A percentile compares a stretch with the other conserved stretches of the same genome.
Conservation (phyloP, 2,113 vertebrate genomes). For the Clinocottus analis region DNA sequence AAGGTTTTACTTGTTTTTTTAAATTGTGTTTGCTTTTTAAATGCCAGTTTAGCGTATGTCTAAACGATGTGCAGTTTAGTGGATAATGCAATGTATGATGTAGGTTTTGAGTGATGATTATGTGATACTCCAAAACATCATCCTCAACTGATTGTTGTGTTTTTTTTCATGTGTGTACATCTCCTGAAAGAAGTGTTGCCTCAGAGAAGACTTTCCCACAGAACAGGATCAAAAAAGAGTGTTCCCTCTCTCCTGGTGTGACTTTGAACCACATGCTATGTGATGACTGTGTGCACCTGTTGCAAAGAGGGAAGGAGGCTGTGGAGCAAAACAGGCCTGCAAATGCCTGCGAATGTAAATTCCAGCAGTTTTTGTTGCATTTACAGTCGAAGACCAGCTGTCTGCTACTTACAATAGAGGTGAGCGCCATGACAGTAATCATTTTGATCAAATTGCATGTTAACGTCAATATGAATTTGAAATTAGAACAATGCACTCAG, state of each 20-base stretch:
- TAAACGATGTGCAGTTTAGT: neutral
- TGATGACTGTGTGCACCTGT: neutral
- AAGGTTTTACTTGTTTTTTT: neutral
- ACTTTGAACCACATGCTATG: neutral
- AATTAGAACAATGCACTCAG: neutral
- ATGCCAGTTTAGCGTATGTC: neutral
- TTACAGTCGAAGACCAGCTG: neutral
- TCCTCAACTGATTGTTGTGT: neutral
- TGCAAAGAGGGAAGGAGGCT: constrained; percentile 14
- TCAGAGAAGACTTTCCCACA: neutral
- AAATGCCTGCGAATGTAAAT: constrained; percentile 18
- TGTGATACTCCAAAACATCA: neutral
- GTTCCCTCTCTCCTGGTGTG: neutral
- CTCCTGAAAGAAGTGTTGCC: neutral
- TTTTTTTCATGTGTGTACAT: constrained; percentile 22
- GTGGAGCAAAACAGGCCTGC: constrained; percentile 10
- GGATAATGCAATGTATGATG: neutral
- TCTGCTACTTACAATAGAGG: constrained; percentile 6
- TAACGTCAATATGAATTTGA: neutral
- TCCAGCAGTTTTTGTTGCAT: neutral
- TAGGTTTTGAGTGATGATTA: neutral
- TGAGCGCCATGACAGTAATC: constrained; percentile 17
- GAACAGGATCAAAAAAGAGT: neutral
- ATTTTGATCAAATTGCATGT: neutral
- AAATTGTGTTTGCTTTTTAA: too few relatives aligned